phyloP scores from a whole-genome alignment of 1,140 invertebrate genomes.

The Heliconius eleuchia region DNA sequence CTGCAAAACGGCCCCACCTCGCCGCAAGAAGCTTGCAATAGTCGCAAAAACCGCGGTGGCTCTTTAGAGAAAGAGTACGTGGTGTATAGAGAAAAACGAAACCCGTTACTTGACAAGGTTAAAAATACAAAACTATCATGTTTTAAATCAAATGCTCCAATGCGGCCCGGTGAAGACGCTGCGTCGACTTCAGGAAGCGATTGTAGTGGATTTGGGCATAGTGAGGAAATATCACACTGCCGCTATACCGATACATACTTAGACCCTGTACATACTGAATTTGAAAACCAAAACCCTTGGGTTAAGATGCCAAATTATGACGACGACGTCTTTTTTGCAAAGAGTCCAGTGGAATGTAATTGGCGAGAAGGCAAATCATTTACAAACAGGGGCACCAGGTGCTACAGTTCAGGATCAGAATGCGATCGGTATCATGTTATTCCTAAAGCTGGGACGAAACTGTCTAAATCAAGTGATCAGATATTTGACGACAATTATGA shows the following conservation, averaged over 20 bases:
- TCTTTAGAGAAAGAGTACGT: slow-evolving; percentile 79
- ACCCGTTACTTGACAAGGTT: slow-evolving; percentile 86
- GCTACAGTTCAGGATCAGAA: slow-evolving; percentile 79
- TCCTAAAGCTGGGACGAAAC: slow-evolving; percentile 70
- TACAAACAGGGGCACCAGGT: slow-evolving; percentile 70
- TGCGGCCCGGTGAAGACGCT: slow-evolving; percentile 76
- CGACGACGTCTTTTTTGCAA: slow-evolving; percentile 75
- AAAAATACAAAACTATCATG: slow-evolving; percentile 84
- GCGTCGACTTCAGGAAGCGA: slow-evolving; percentile 79
- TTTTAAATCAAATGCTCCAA: slow-evolving; percentile 82
- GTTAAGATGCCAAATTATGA: slow-evolving; percentile 76
- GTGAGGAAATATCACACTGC: slow-evolving; percentile 75
- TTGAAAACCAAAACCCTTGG: slow-evolving; percentile 79
- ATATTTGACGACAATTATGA: slow-evolving; percentile 79
- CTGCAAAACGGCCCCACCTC: slow-evolving; percentile 72
- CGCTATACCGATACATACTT: slow-evolving; percentile 62
- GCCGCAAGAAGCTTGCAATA: slow-evolving; percentile 60
- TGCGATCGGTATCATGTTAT: slow-evolving; percentile 74
- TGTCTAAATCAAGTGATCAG: slow-evolving; percentile 81
- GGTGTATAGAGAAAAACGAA: slow-evolving; percentile 82
- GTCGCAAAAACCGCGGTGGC: slow-evolving; percentile 75
- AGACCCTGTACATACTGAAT: slow-evolving; percentile 66
- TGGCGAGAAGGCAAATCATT: slow-evolving; percentile 73
- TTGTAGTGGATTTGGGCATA: slow-evolving; percentile 78
- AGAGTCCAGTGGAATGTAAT: slow-evolving; percentile 62